A percentile compares a stretch with the other conserved stretches of the same genome.
Conservation (phyloP, 2,797 vertebrate species). For the Merluccius polli region DNA sequence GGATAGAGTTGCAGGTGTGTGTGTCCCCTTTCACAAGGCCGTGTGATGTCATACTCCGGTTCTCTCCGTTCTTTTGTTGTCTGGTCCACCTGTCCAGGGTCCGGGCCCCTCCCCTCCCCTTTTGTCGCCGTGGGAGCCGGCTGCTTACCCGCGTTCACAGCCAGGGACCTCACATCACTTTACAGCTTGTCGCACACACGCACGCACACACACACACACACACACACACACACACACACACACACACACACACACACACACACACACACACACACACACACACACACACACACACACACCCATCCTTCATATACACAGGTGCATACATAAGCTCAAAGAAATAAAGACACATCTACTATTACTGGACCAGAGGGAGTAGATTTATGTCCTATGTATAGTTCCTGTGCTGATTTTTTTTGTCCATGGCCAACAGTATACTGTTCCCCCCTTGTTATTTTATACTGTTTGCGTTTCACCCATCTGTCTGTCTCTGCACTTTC, state of each 20-base stretch:
- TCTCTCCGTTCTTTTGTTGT: constrained; percentile 43
- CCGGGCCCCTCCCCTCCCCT: too few relatives aligned
- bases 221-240: too few relatives aligned
- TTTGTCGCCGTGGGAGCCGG: constrained; percentile 27
- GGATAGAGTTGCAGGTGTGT: not conserved
- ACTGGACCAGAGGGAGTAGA: too few relatives aligned
- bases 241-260: too few relatives aligned
- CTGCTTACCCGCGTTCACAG: constrained; percentile 47
- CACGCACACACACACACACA: too few relatives aligned
- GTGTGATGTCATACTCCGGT: constrained; percentile 39
- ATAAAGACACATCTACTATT: too few relatives aligned
- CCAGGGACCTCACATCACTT: constrained; percentile 35
- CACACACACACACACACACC: not conserved
- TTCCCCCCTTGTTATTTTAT: not conserved
- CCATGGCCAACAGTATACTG: not conserved
- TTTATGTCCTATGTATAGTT: not conserved
- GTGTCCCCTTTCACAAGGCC: not conserved
- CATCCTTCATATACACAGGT: not conserved
- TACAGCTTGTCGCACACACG: too few relatives aligned
- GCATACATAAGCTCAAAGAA: too few relatives aligned
- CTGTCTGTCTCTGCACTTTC: constrained; percentile 43
- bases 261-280: not conserved
- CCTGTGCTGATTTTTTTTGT: constrained; percentile 8
- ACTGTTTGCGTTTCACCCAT: constrained; percentile 3
- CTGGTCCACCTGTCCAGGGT: constrained; percentile 47